Conservation (phyloP, 2,888 invertebrate genomes). For the Luffia ferchaultella region DNA sequence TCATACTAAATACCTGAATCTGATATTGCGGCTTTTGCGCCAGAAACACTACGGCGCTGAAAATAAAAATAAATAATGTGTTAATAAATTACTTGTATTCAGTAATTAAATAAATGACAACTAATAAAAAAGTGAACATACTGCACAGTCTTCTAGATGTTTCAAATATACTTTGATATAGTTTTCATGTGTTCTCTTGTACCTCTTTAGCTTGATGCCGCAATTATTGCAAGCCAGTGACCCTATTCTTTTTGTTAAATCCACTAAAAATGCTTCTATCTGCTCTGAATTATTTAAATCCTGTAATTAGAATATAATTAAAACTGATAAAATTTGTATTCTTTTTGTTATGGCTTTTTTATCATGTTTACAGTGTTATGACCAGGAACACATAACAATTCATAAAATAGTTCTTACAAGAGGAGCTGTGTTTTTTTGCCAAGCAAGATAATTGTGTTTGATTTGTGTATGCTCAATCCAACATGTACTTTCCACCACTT, state of each 20-base stretch:
- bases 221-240: constrained; percentile 19
- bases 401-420: constrained; percentile 35
- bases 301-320: constrained; percentile 11
- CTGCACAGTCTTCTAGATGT: constrained; percentile 15
- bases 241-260: constrained; percentile 11
- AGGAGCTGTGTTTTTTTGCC: constrained; percentile 27
- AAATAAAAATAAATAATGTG: background rate
- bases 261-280: constrained; percentile 12
- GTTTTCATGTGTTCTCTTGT: constrained; percentile 7
- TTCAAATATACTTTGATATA: constrained; percentile 15
- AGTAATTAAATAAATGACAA: no score
- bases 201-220: constrained; percentile 7
- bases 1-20: no score
- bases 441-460: constrained; percentile 19
- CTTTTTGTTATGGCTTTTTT: no score
- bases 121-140: background rate
- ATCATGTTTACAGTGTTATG: no score
- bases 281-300: constrained; percentile 9
- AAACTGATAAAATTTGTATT: constrained; percentile 14
- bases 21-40: no score
- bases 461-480: constrained; percentile 19
- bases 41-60: background rate
- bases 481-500: constrained; percentile 8
- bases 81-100: background rate
- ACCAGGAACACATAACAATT: no score